Conservation (phyloP, 2,113 vertebrate species). For the Ammodytes dubius region DNA sequence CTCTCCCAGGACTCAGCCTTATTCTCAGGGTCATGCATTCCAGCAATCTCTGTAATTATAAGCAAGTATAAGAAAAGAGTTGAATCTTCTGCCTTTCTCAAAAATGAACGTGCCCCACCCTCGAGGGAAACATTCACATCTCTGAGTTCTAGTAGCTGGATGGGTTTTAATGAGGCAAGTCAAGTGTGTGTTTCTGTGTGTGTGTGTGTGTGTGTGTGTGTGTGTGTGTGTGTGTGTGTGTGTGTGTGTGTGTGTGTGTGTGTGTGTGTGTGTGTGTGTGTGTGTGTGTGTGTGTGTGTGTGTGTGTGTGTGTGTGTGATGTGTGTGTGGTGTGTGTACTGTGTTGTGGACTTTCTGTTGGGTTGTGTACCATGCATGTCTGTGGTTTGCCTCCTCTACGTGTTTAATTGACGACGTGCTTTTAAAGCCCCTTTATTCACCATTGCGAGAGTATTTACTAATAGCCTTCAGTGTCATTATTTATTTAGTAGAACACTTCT, state of each 20-base stretch:
- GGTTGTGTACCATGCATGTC: slow-evolving; percentile 40
- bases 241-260: slow-evolving; percentile 59
- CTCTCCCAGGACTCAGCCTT: slow-evolving; percentile 83
- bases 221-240: slow-evolving; percentile 28
- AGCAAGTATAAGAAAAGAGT: slow-evolving; percentile 76
- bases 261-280: slow-evolving; percentile 69
- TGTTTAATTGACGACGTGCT: slow-evolving; percentile 84
- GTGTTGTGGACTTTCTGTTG: no score
- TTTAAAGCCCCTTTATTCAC: slow-evolving; percentile 76
- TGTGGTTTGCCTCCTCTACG: slow-evolving; percentile 78
- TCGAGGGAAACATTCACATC: slow-evolving; percentile 84
- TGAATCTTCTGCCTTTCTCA: slow-evolving; percentile 80
- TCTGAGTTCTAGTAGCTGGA: slow-evolving; percentile 84
- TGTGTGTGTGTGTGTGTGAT: slow-evolving; percentile 39
- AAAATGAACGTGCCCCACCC: slow-evolving; percentile 80
- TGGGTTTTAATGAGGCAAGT: slow-evolving; percentile 87
- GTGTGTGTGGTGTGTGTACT: slow-evolving; percentile 24
- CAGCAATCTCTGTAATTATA: slow-evolving; percentile 86
- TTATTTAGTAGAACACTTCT: slow-evolving; percentile 76
- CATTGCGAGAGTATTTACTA: slow-evolving; percentile 74
- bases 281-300: slow-evolving; percentile 56
- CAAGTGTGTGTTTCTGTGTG: slow-evolving; percentile 67
- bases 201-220: slow-evolving; percentile 39
- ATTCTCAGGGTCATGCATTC: slow-evolving; percentile 86
- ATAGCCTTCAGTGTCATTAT: slow-evolving; percentile 85